Evolutionary conservation across 2,797 vertebrate genomes (phyloP).

Genomic region (Myoxocephalus aenaeus): DNA sequence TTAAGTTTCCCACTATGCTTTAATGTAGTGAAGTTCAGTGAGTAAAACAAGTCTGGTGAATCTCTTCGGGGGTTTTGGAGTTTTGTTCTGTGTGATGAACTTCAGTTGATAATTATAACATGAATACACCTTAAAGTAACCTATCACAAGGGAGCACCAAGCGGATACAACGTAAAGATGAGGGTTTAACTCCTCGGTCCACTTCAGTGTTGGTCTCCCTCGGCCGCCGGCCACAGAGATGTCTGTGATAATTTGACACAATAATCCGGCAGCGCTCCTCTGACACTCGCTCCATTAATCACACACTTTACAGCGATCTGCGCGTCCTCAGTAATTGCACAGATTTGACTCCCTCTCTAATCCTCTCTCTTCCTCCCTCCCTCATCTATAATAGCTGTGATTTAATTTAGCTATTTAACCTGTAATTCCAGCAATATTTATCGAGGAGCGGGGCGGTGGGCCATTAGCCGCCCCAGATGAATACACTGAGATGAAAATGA

Average conservation of each 20-base stretch:
- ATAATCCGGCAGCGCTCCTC: conserved; percentile 59
- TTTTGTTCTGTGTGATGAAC: background rate
- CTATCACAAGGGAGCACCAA: background rate
- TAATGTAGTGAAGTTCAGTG: background rate
- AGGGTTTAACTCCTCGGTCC: background rate
- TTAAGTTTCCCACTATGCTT: too few relatives aligned
- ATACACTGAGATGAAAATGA: conserved; percentile 99
- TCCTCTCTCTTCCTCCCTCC: conserved; percentile 78
- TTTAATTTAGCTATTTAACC: conserved; percentile 99
- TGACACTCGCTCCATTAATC: conserved; percentile 88
- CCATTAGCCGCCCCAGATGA: conserved; percentile 98
- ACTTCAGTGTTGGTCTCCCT: conserved; percentile 9
- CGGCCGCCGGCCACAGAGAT: conserved; percentile 23
- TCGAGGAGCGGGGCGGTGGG: conserved; percentile 92
- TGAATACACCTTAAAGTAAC: background rate
- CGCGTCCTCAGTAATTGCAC: conserved; percentile 92
- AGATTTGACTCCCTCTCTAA: conserved; percentile 64
- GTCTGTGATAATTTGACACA: conserved; percentile 48
- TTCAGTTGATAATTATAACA: background rate
- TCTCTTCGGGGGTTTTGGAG: background rate
- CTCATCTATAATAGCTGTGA: conserved; percentile 94
- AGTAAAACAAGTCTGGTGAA: background rate
- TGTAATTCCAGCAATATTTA: conserved; percentile 99
- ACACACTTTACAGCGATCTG: conserved; percentile 84
- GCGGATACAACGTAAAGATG: too few relatives aligned